Evolutionary conservation across 2,888 invertebrate genomes (phyloP).

Genomic region (Athalia rosae): DNA sequence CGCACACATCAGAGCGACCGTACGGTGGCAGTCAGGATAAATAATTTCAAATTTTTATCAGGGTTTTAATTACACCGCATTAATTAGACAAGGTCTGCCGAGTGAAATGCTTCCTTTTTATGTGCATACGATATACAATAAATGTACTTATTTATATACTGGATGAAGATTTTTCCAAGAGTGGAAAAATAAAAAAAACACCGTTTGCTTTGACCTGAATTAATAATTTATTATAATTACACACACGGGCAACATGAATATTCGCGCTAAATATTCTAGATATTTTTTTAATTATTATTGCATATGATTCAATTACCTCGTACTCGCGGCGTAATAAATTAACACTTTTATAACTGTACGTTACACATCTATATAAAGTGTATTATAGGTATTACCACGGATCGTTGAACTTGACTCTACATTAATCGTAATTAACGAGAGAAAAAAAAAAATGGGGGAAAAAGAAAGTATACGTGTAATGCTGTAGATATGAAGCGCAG

Average conservation of each 20-base stretch:
- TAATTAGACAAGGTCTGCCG: conserved; percentile 33
- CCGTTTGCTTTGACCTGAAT: conserved; percentile 36
- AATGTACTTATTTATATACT: too few species aligned
- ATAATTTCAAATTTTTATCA: conserved; percentile 2
- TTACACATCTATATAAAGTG: too few species aligned
- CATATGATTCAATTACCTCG: conserved; percentile 30
- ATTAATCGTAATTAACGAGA: neutral
- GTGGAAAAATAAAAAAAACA: neutral
- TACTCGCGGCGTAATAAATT: too few species aligned
- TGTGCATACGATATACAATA: too few species aligned
- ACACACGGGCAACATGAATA: neutral
- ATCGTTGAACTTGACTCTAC: neutral
- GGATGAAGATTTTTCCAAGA: conserved; percentile 5
- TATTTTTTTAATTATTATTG: conserved; percentile 26
- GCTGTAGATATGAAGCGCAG: too few species aligned
- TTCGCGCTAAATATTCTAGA: neutral
- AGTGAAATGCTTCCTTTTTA: conserved; percentile 24
- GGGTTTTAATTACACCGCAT: conserved; percentile 9
- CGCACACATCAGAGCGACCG: neutral
- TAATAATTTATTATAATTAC: conserved; percentile 7
- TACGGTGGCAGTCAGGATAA: conserved; percentile 5
- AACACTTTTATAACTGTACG: neutral
- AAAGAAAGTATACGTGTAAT: too few species aligned
- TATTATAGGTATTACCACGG: neutral
- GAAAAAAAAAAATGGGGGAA: neutral